Evolutionary conservation across 2,888 invertebrate species (phyloP).

Genomic region (Acanthopleura granulata): DNA sequence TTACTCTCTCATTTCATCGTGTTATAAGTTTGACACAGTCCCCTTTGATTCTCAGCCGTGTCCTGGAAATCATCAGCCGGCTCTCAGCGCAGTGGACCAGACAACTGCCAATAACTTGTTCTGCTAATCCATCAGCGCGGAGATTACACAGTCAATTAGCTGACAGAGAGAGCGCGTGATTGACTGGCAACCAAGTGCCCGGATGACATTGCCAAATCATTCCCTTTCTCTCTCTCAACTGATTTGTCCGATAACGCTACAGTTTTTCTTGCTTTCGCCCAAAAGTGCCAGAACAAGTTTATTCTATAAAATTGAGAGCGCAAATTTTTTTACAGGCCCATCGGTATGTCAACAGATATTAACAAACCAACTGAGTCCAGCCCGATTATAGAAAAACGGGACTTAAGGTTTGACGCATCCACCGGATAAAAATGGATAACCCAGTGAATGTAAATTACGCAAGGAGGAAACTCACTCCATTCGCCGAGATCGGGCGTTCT

Average conservation of each 20-base stretch:
- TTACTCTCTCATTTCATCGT: no score
- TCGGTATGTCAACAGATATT: slow-evolving; percentile 2
- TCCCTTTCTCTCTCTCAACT: neutral
- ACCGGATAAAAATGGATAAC: no score
- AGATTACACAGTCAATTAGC: slow-evolving; percentile 4
- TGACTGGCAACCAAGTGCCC: neutral
- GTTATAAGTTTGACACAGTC: no score
- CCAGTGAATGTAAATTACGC: no score
- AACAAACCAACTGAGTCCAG: neutral
- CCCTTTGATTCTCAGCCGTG: neutral
- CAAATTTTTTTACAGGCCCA: neutral
- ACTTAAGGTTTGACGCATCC: no score
- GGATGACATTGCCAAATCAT: neutral
- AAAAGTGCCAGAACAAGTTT: neutral
- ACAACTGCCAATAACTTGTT: slow-evolving; percentile 3
- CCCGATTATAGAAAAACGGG: no score
- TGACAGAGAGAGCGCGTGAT: neutral
- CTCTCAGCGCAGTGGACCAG: neutral
- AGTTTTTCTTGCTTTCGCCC: neutral
- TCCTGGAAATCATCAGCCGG: neutral
- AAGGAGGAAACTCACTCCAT: no score
- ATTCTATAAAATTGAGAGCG: neutral
- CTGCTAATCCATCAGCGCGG: neutral
- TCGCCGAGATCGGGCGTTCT: no score
- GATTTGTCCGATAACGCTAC: neutral